Evolutionary conservation across 2,888 invertebrate genomes (phyloP), one percentile per base, ranked within the genome.

Genomic region (Hemicrepidius hirtus): DNA sequence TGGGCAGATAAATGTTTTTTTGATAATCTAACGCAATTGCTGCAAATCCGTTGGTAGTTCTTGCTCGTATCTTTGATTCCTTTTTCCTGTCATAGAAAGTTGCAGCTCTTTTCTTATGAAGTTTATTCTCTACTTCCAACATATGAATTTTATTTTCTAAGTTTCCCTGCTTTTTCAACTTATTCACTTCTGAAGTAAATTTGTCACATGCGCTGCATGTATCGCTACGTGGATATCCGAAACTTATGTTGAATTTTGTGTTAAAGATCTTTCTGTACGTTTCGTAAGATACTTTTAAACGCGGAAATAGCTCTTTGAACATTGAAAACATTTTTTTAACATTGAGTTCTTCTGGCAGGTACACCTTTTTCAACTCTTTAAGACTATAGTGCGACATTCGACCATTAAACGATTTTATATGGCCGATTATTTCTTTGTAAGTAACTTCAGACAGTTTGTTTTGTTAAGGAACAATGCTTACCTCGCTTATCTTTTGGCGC

Each of bases 321-420:
- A 64, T 49, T 2, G 9, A 10, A 59, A 44, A 65, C 53, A 74
- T 68, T 20, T 70, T 74, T 71, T 67, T 71, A 59, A 71, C 59
- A 59, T 63, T 64, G 49, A 74, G 32, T 28, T 62, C 71, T 68
- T 74, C 74, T 41, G 74, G 68, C 12, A 74, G 55, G 55, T 74
- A 71, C n/a, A 71, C 37, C 65, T 71, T 74, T 55, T 41, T 64
- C 1, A 60, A 46, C 35, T 74, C 60, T 53, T 63, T 65, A 9
- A 71, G 59, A 65, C 65, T 75, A 40, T 65, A 71, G 37, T 75
- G 71, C 40, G 44, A 50, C 59, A 49, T 18, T 57, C 62, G n/a
- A 16, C 68, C 13, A 49, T 68, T 68, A 13, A 68, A 68, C 13
- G 68, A 68, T 0, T 16, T 32, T 24, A 68, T 68, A 21, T 69